Evolutionary conservation across 2,797 vertebrate species (phyloP).

Genomic region (Glyptemys insculpta): DNA sequence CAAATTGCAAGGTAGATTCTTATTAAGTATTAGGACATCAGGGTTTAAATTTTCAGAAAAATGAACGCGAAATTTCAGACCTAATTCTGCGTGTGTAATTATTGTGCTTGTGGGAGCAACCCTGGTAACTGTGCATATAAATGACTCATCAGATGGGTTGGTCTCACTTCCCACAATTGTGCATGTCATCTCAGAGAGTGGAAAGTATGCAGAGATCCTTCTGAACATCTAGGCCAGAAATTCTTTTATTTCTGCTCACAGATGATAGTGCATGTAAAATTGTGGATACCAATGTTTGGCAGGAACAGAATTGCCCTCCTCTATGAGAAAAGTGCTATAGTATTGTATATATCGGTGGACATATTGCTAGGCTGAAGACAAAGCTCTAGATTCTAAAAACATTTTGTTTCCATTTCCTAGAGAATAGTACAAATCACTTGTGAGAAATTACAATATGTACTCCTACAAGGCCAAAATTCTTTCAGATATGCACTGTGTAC

Average conservation of each 20-base stretch:
- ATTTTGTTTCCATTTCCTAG: background rate
- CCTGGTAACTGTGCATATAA: slow-evolving; percentile 14
- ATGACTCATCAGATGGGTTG: slow-evolving; percentile 57
- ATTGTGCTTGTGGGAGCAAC: slow-evolving; percentile 51
- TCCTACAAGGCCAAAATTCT: background rate
- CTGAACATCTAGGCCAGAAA: background rate
- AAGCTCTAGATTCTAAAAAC: slow-evolving; percentile 23
- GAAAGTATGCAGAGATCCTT: background rate
- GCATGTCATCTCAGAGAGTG: background rate
- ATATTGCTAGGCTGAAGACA: background rate
- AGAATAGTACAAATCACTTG: background rate
- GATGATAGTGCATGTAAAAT: background rate
- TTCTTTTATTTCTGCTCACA: background rate
- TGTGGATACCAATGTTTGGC: background rate
- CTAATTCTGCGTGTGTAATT: slow-evolving; percentile 73
- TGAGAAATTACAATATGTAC: background rate
- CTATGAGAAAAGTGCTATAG: slow-evolving; percentile 19
- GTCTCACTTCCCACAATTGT: background rate
- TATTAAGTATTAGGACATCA: slow-evolving; percentile 69
- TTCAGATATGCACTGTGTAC: background rate
- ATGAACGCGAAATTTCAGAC: slow-evolving; percentile 65
- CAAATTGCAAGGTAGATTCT: slow-evolving; percentile 2
- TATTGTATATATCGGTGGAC: background rate
- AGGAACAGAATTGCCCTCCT: background rate
- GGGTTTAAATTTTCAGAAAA: slow-evolving; percentile 67